These are phyloP conservation scores for Penaeus indicus DNA, from an alignment of 1,140 invertebrate genomes.

Conservation along the genomic window DNA sequence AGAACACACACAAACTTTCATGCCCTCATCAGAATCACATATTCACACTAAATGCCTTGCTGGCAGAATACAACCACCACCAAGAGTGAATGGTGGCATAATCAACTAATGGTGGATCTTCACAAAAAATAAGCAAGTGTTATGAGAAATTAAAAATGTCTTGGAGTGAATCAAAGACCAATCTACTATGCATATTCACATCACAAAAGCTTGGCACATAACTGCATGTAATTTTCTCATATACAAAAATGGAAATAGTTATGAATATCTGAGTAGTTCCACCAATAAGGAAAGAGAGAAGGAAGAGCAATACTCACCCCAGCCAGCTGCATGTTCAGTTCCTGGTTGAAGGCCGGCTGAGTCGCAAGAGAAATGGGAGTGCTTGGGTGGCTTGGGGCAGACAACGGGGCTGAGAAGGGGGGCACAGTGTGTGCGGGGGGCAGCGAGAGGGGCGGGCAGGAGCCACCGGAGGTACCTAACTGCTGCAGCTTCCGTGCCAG, in stretches of 20 bases:
- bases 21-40: no score
- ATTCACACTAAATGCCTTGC: no score
- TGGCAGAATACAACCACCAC: no score
- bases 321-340: slow-evolving; percentile 53
- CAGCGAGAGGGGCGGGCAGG: slow-evolving; percentile 16
- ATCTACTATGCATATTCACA: no score
- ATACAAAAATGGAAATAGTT: neutral
- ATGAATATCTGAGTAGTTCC: slow-evolving; percentile 3
- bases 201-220: no score
- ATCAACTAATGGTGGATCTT: no score
- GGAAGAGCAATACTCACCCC: slow-evolving; percentile 45
- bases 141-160: no score
- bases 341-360: slow-evolving; percentile 54
- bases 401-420: slow-evolving; percentile 7
- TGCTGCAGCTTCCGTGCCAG: slow-evolving; percentile 51
- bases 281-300: neutral
- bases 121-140: no score
- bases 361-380: slow-evolving; percentile 41
- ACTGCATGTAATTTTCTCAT: no score
- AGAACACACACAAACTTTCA: no score
- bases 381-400: slow-evolving; percentile 50
- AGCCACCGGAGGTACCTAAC: slow-evolving; percentile 39
- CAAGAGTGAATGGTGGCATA: no score
- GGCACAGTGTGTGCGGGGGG: slow-evolving; percentile 35
- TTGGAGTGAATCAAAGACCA: no score